Conservation (phyloP, 1,140 invertebrate genomes). For the Radopholus similis region DNA sequence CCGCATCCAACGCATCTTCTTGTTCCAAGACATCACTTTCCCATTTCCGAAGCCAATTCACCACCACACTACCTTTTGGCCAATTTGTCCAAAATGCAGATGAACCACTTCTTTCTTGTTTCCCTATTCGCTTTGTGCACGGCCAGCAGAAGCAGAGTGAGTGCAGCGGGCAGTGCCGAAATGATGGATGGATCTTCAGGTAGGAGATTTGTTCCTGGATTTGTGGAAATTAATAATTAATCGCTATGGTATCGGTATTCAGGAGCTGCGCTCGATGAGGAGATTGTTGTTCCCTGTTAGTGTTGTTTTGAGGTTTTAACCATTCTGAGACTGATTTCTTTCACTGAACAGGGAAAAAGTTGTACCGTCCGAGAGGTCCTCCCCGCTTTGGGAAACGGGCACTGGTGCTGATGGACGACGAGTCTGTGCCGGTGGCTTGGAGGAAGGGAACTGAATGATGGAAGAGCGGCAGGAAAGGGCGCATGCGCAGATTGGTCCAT, state of each 20-base stretch:
- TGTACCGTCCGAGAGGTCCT: constrained; percentile 12
- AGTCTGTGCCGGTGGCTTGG: constrained; percentile 1
- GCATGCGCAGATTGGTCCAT: background rate
- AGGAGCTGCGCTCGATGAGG: background rate
- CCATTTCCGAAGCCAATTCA: constrained; percentile 1
- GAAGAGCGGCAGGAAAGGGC: background rate
- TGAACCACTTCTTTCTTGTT: background rate
- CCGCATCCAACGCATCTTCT: background rate
- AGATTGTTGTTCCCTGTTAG: constrained; percentile 16
- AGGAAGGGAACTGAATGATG: background rate
- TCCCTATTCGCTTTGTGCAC: background rate
- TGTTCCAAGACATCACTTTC: too few relatives aligned
- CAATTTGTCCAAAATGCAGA: background rate
- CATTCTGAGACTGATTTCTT: background rate
- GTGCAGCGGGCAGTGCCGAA: background rate
- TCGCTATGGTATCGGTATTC: background rate
- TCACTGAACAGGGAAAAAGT: constrained; percentile 6
- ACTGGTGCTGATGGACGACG: constrained; percentile 1
- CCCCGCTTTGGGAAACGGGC: constrained; percentile 15
- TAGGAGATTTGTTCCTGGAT: background rate
- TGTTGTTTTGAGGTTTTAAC: background rate
- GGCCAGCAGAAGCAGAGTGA: background rate
- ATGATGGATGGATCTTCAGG: background rate
- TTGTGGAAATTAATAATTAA: background rate
- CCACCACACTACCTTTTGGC: too few relatives aligned